Percentiles rank a stretch among this genome's conserved stretches.
These are phyloP conservation scores for Passerculus sandwichensis DNA, from an alignment of 2,797 vertebrate species.

Conservation along the genomic window DNA sequence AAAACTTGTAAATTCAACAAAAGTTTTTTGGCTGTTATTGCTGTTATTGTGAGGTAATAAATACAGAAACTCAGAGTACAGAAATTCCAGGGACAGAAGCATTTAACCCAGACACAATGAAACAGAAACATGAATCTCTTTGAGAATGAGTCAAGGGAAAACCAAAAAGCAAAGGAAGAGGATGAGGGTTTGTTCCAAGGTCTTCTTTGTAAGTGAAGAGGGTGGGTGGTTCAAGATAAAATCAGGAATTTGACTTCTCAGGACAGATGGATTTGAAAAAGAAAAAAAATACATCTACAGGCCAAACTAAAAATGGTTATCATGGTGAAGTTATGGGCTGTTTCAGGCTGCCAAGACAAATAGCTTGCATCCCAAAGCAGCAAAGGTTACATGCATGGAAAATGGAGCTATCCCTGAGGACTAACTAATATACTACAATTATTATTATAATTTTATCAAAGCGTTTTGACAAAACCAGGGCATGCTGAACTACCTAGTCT, in stretches of 20 bases:
- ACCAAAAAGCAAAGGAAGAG: background rate
- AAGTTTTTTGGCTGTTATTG: conserved; percentile 3
- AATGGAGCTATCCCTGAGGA: conserved; percentile 60
- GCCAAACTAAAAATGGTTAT: conserved; percentile 61
- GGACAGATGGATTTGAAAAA: conserved; percentile 42
- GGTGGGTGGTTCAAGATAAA: conserved; percentile 49
- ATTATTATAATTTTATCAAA: conserved; percentile 49
- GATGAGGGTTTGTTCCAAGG: background rate
- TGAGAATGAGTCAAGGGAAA: background rate
- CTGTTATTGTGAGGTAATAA: background rate
- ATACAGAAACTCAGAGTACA: background rate
- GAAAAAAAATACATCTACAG: background rate
- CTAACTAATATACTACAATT: conserved; percentile 49
- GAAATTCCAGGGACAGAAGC: background rate
- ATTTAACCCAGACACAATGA: background rate
- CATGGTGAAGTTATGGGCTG: conserved; percentile 47
- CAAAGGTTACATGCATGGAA: conserved; percentile 66
- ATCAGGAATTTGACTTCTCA: conserved; percentile 59
- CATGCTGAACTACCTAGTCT: background rate
- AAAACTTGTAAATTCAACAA: background rate
- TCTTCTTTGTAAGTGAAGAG: conserved; percentile 4
- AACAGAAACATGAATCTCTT: background rate
- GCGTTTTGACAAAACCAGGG: background rate
- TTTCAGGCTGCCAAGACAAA: conserved; percentile 50
- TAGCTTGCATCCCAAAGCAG: conserved; percentile 38